Base-by-base conservation (phyloP, 2,888 invertebrate species). In the Dryadula phaetusa region DNA sequence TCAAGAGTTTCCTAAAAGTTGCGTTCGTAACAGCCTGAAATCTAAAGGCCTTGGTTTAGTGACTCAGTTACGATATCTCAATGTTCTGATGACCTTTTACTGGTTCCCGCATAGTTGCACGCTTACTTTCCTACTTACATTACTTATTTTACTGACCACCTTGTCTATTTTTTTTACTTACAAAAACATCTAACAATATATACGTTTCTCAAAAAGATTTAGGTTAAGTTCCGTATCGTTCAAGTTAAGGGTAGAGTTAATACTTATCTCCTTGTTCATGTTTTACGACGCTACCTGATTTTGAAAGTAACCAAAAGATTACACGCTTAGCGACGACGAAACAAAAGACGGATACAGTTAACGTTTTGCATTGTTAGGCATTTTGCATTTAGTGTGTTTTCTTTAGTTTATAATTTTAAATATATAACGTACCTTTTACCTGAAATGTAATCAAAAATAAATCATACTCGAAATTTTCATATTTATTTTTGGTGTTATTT, bases 61-160 rank as follows among this genome's bases (percentile, higher is more conserved):
- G 89, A 91, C 91, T 92, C 88, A 88, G 87, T 90, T 90, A 85
- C 87, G 86, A 88, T 91, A 88, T 84, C 83, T 82, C 80, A 82
- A 79, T 85, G 85, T 86, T 87, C 85, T 87, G 85, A 87, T 91
- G 89, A 91, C 88, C 88, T 90, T 90, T 90, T 86, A 82, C 86
- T 81, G 82, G 81, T 82, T 79, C 76, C 79, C 77, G 82, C 81
- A 83, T 81, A 83, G 82, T 82, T 84, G 81, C 81, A 80, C 81
- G 79, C 74, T 79, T 80, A 78, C 79, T 79, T 80, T 78, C 79
- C 79, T 76, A 75, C 74, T 79, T 76, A 75, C 74, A 79, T 79
- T 74, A 78, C 72, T 75, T 63, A 62, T 42, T 60, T 49, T 54
- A 61, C 0, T 40, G 40, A 16, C 40, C 40, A 10, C 22, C 22